These are phyloP conservation scores for Pyrocoelia pectoralis DNA, from an alignment of 2,888 invertebrate genomes.

Conservation along the genomic window DNA sequence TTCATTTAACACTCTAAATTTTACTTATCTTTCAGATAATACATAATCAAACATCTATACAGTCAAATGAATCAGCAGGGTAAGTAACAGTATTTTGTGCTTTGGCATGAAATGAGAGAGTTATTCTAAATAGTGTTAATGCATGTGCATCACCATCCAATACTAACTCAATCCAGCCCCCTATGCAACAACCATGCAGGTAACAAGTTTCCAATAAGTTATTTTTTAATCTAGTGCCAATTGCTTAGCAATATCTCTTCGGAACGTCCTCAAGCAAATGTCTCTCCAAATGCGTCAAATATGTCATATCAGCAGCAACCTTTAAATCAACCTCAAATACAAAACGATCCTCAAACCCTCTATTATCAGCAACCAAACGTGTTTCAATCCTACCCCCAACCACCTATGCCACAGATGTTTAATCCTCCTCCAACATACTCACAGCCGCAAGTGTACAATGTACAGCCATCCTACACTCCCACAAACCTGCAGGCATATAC, in stretches of 20 bases:
- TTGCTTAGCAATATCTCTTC: constrained; percentile 2
- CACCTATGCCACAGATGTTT: neutral
- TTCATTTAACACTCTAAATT: neutral
- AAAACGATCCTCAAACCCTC: neutral
- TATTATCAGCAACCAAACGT: constrained; percentile 12
- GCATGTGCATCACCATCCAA: constrained; percentile 7
- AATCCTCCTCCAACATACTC: neutral
- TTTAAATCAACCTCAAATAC: constrained; percentile 1
- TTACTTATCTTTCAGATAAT: constrained; percentile 67
- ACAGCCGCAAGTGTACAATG: neutral
- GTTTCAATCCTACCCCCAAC: neutral
- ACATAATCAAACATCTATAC: constrained; percentile 65
- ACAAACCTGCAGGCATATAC: too few relatives aligned
- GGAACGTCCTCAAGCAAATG: neutral
- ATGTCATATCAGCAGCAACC: neutral
- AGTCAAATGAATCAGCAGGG: constrained; percentile 65
- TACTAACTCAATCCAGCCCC: neutral
- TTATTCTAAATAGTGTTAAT: constrained; percentile 28
- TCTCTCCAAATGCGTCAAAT: constrained; percentile 14
- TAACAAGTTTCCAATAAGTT: constrained; percentile 16
- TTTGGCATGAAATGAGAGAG: neutral
- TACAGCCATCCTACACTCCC: neutral
- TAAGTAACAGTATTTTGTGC: constrained; percentile 55
- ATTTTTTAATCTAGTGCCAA: constrained; percentile 3
- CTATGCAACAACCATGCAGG: constrained; percentile 20